Evolutionary conservation across 2,797 vertebrate genomes (phyloP), one percentile per base, ranked within the genome.

Genomic region (Acanthurus leucopareius): DNA sequence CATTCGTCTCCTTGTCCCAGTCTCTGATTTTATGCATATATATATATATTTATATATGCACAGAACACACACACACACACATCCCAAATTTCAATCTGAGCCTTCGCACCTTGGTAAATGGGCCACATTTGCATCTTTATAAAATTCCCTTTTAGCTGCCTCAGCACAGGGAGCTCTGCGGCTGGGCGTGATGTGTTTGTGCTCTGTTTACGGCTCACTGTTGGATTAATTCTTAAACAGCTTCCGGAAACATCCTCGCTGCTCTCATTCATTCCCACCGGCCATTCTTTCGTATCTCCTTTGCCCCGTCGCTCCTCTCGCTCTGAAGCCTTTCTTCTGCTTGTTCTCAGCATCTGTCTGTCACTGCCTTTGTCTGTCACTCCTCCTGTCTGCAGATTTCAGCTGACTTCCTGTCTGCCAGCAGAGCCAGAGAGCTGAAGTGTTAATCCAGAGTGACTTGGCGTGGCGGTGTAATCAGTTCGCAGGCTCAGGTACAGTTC

Each of bases 121-220:
- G 83, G 79, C 69, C 88, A 88, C 88, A 89, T 91, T 88, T 89
- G 80, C 84, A 91, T 89, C 72, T 84, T 79, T 61, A 66, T 77
- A 84, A 86, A 70, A 80, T 89, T 86, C 75, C 62, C 73, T 86
- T 84, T 87, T 61, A 81, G 87, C 77, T 16, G 71, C 49, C 25
- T 83, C 73, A 84, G 84, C 80, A 40, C 56, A 7, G 73, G 74
- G 73, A 77, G 80, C 64, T 80, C 47, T 69, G 74, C 0, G 0
- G 35, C 57, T 51, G 54, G 47, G 8, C 25, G 51, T 25, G 72
- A 61, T 67, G 47, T 53, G 45, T 84, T 81, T 88, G 65, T 64
- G 73, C 65, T 77, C 47, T 60, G 51, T 54, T 80, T 68, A 44
- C 58, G 0, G 17, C 73, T 83, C 69, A 2, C 73, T 73, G 63